These are phyloP conservation scores for Meliscaeva auricollis DNA, from an alignment of 2,888 invertebrate genomes.

Conservation along the genomic window DNA sequence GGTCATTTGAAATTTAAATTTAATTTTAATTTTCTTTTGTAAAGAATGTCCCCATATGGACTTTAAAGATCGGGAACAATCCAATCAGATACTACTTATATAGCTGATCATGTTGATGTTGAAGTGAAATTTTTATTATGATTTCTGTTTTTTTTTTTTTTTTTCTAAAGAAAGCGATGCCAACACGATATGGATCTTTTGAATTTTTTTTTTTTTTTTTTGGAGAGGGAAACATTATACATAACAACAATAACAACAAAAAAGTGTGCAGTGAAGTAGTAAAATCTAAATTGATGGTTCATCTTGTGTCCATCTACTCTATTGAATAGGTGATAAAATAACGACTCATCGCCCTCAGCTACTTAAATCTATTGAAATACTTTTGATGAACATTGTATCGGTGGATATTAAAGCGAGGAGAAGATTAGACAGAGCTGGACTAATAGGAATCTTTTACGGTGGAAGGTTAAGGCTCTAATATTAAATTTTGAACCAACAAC, in stretches of 20 bases:
- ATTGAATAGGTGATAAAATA: slow-evolving; percentile 71
- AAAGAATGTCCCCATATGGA: slow-evolving; percentile 16
- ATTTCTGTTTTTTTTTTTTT: slow-evolving; percentile 19
- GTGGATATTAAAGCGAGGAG: slow-evolving; percentile 30
- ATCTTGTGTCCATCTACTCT: slow-evolving; percentile 59
- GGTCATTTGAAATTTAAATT: slow-evolving; percentile 73
- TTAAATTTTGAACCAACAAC: too few relatives aligned
- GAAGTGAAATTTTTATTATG: slow-evolving; percentile 16
- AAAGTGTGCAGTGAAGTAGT: slow-evolving; percentile 60
- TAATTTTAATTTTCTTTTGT: not conserved
- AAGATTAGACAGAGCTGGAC: slow-evolving; percentile 41
- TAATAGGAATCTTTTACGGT: not conserved
- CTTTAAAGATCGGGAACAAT: slow-evolving; percentile 58
- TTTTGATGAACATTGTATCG: slow-evolving; percentile 33
- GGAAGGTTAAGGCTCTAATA: too few relatives aligned
- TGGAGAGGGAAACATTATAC: not conserved
- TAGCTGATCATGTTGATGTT: slow-evolving; percentile 13
- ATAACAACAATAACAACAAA: slow-evolving; percentile 1
- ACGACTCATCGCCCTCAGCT: slow-evolving; percentile 54
- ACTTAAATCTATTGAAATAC: slow-evolving; percentile 61
- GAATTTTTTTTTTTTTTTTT: too few relatives aligned
- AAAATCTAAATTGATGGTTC: slow-evolving; percentile 61
- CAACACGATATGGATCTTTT: slow-evolving; percentile 57
- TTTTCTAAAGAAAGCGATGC: slow-evolving; percentile 40
- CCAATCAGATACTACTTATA: slow-evolving; percentile 25